Conservation (phyloP, 2,797 vertebrate species). For the Molothrus ater region DNA sequence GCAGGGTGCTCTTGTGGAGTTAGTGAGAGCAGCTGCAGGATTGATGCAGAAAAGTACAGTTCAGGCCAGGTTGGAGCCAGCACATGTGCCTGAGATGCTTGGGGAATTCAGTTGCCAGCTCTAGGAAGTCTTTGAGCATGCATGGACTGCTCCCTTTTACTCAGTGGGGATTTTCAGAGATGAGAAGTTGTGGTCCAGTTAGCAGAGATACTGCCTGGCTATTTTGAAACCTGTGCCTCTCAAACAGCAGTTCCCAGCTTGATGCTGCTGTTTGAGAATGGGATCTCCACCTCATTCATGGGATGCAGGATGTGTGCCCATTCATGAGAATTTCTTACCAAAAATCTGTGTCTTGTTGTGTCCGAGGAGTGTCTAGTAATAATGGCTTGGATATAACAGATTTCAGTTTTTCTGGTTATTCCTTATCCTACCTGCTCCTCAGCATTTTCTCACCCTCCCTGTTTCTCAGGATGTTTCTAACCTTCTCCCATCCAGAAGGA, state of each 20-base stretch:
- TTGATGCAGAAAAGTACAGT: background rate
- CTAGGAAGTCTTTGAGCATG: background rate
- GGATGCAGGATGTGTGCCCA: accelerated
- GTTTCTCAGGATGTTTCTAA: background rate
- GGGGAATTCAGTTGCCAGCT: background rate
- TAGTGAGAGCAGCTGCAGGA: background rate
- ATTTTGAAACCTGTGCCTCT: background rate
- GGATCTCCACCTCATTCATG: background rate
- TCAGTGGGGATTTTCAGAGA: background rate
- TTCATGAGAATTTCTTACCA: accelerated
- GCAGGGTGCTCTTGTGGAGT: background rate
- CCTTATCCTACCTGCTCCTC: background rate
- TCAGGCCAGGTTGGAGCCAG: background rate
- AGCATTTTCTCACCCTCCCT: background rate
- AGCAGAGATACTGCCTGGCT: background rate
- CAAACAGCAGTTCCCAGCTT: background rate
- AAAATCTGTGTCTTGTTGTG: background rate
- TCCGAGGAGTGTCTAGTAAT: background rate
- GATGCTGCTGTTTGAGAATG: background rate
- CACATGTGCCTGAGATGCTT: accelerated
- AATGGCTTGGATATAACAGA: background rate
- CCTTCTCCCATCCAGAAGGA: background rate
- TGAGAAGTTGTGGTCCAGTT: background rate
- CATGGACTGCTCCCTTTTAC: background rate
- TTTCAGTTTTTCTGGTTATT: background rate